Evolutionary conservation across 1,140 invertebrate genomes (phyloP), one percentile per base, ranked within the genome.

Genomic region (Lethocerus indicus): DNA sequence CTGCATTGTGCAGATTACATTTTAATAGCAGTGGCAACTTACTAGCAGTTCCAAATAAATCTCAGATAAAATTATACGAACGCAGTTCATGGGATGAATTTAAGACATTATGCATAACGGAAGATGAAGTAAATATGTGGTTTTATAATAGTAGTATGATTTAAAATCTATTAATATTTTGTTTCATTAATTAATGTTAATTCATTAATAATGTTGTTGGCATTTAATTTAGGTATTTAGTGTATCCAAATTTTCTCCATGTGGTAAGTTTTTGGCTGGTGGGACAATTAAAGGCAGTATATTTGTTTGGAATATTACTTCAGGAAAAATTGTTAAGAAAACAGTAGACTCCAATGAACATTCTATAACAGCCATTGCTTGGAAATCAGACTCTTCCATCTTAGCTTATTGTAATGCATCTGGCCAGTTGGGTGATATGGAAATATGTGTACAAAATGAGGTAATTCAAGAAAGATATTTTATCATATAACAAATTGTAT

Each of bases 391-490:
- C 57, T 71, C 75, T 65, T 59, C 61, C 23, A 59, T 61, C 60
- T 65, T 94, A 37, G 80, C 79, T 24, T 92, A 81, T 63, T 85
- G 82, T 67, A 89, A 94, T 71, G 67, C 73, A 44, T 71, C 79
- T 53, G 86, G 86, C 20, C 81, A 88, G 61, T 60, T 88, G 37
- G 79, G 81, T 36, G 69, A n/a, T n/a, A n/a, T n/a, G n/a, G n/a
- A n/a, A 76, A n/a, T n/a, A n/a, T n/a, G n/a, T n/a, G n/a, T n/a
- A n/a, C n/a, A n/a, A n/a, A n/a, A n/a, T n/a, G n/a, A n/a, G n/a
- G n/a, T n/a, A n/a, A n/a, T n/a, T n/a, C n/a, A n/a, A n/a, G n/a
- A n/a, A n/a, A n/a, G n/a, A n/a, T n/a, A n/a, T n/a, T n/a, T n/a
- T n/a, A n/a, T n/a, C n/a, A n/a, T n/a, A n/a, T n/a, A n/a, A n/a